Evolutionary conservation across 2,888 invertebrate genomes (phyloP).

Genomic region (Hydroisotoma schaefferi): DNA sequence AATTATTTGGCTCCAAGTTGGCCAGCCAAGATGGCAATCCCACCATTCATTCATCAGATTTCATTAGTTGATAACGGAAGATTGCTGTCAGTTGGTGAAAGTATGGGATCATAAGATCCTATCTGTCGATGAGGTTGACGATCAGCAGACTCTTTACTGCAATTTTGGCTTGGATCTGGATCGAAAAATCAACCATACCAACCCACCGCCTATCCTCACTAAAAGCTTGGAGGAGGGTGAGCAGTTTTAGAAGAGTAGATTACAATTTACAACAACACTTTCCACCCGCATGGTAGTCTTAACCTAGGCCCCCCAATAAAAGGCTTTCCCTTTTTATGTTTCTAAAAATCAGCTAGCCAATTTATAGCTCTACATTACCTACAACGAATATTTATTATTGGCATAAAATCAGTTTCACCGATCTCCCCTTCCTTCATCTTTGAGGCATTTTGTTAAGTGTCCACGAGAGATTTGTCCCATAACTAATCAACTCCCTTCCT

Average conservation of each 20-base stretch:
- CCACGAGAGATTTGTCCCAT: conserved; percentile 43
- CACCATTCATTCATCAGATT: no score
- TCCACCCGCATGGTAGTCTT: not conserved
- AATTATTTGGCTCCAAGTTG: no score
- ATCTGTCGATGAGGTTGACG: conserved; percentile 9
- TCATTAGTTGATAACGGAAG: no score
- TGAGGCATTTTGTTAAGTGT: conserved; percentile 30
- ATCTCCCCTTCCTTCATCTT: conserved; percentile 16
- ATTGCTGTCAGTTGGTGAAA: conserved; percentile 4
- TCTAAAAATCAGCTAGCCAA: no score
- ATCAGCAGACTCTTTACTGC: conserved; percentile 8
- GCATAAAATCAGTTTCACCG: not conserved
- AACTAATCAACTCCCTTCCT: conserved; percentile 39
- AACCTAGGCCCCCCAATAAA: not conserved
- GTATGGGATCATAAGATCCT: conserved; percentile 8
- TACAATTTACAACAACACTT: not conserved
- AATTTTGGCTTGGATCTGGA: not conserved
- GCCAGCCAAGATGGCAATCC: no score
- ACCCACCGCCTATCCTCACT: no score
- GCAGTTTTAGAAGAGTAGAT: no score
- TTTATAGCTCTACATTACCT: no score
- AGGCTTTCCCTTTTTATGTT: no score
- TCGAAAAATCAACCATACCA: not conserved
- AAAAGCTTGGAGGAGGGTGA: no score
- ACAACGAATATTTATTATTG: conserved; percentile 1